Conservation (phyloP, 2,888 invertebrate genomes). For the Panopea generosa region DNA sequence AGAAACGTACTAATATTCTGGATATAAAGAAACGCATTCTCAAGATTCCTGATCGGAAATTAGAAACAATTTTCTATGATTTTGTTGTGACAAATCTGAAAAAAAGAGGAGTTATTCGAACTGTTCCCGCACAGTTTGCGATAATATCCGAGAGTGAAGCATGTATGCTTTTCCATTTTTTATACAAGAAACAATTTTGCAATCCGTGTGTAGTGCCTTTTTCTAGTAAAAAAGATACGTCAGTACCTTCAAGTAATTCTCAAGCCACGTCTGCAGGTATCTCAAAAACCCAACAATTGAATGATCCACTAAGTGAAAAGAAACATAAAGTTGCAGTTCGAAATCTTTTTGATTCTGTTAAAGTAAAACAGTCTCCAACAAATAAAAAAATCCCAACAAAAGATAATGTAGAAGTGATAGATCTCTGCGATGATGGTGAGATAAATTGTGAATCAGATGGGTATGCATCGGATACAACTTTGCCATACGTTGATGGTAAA, state of each 20-base stretch:
- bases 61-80: constrained; percentile 26
- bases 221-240: neutral
- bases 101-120: constrained; percentile 26
- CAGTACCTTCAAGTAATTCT: neutral
- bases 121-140: constrained; percentile 24
- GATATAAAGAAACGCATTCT: constrained; percentile 12
- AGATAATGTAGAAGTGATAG: neutral
- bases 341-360: neutral
- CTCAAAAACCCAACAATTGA: too few relatives aligned
- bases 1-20: constrained; percentile 8
- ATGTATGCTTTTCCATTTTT: constrained; percentile 30
- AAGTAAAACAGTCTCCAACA: too few relatives aligned
- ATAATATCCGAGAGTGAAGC: constrained; percentile 37
- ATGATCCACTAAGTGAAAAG: too few relatives aligned
- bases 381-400: neutral
- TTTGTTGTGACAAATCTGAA: constrained; percentile 27
- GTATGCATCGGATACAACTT: constrained; percentile 31
- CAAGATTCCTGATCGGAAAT: constrained; percentile 29
- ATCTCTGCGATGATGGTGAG: too few relatives aligned
- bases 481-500: constrained; percentile 41
- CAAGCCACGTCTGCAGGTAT: too few relatives aligned
- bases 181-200: constrained; percentile 24
- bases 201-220: constrained; percentile 23
- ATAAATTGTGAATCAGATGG: constrained; percentile 15
- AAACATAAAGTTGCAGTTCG: too few relatives aligned